A percentile compares a stretch with the other conserved stretches of the same genome.
These are phyloP conservation scores for Caenorhabditis inopinata DNA, from an alignment of 1,140 invertebrate genomes.

Conservation along the genomic window DNA sequence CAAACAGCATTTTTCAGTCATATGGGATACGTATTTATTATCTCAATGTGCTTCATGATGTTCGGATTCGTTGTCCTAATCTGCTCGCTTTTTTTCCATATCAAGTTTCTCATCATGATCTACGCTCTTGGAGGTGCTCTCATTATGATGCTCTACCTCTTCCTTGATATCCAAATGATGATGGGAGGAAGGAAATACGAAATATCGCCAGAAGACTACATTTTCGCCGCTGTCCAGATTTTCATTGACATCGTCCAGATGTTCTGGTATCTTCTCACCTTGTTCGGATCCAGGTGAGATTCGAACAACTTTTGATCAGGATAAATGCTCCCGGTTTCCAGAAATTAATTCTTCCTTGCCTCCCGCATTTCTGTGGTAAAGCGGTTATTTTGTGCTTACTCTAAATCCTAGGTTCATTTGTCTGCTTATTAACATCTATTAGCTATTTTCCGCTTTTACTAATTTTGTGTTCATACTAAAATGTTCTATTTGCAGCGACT, in stretches of 20 bases:
- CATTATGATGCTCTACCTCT: conserved; percentile 70
- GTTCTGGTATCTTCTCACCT: conserved; percentile 62
- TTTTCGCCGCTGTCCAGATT: conserved; percentile 73
- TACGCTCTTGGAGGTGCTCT: conserved; percentile 60
- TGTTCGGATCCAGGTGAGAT: conserved; percentile 46
- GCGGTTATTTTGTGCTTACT: neutral
- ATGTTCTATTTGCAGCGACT: neutral
- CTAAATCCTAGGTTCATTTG: too few species aligned
- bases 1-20: conserved; percentile 35
- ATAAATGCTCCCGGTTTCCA: neutral
- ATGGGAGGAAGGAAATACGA: conserved; percentile 73
- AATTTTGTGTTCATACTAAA: too few species aligned
- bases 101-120: conserved; percentile 53
- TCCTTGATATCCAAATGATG: conserved; percentile 72
- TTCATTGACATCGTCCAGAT: conserved; percentile 67
- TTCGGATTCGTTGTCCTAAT: conserved; percentile 61
- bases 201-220: conserved; percentile 73
- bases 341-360: neutral
- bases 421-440: too few species aligned
- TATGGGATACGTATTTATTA: conserved; percentile 61
- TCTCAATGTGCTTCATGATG: conserved; percentile 60
- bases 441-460: too few species aligned
- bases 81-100: conserved; percentile 41
- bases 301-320: neutral
- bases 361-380: neutral